Conservation (phyloP, 2,888 invertebrate species). For the Thereva nobilitata region DNA sequence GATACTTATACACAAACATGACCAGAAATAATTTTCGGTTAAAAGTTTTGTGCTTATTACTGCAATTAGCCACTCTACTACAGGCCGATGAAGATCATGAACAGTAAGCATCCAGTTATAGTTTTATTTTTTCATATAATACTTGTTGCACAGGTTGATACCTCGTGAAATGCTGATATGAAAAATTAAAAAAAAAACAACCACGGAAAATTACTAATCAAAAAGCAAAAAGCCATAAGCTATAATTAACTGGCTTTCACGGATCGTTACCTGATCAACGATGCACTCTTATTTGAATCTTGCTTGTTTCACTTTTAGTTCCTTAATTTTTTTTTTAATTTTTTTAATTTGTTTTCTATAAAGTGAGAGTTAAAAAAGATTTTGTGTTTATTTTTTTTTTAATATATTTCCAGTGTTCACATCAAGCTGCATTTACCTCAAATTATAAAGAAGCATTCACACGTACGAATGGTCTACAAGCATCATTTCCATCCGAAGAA, state of each 20-base stretch:
- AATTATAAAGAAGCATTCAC: slow-evolving; percentile 37
- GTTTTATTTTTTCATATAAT: too few relatives aligned
- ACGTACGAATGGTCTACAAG: slow-evolving; percentile 31
- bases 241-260: too few relatives aligned
- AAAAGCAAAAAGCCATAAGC: too few relatives aligned
- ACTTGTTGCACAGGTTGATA: too few relatives aligned
- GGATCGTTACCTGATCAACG: too few relatives aligned
- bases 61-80: slow-evolving; percentile 17
- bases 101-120: slow-evolving; percentile 18
- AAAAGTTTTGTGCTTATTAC: slow-evolving; percentile 21
- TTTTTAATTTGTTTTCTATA: neutral
- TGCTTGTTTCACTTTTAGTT: too few relatives aligned
- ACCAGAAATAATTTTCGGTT: slow-evolving; percentile 7
- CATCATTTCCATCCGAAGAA: slow-evolving; percentile 38
- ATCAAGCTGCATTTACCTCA: slow-evolving; percentile 37
- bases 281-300: too few relatives aligned
- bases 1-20: slow-evolving; percentile 1
- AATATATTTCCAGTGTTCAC: slow-evolving; percentile 35
- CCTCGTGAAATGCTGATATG: too few relatives aligned
- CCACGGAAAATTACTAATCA: too few relatives aligned
- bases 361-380: slow-evolving; percentile 5
- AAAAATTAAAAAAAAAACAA: too few relatives aligned
- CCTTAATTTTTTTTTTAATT: slow-evolving; percentile 4
- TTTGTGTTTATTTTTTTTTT: slow-evolving; percentile 14
- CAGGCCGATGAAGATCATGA: slow-evolving; percentile 22